Evolutionary conservation across 2,797 vertebrate genomes (phyloP).

Genomic region (Salmo trutta): DNA sequence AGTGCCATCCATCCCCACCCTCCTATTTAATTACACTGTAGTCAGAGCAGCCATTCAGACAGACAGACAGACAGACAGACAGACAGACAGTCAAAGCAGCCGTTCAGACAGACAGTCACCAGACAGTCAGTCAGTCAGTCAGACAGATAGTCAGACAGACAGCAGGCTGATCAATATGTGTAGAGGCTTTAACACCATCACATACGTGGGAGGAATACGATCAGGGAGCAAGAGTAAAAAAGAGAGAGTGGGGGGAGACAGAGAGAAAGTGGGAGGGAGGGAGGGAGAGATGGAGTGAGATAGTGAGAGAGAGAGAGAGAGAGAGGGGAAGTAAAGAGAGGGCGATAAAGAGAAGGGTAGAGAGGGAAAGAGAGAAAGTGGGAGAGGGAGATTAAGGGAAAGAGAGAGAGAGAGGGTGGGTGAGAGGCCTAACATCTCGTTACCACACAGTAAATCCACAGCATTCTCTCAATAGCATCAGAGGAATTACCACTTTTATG

Average conservation of each 20-base stretch:
- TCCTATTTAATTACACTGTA: constrained; percentile 66
- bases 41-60: constrained; percentile 46
- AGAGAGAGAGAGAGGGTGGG: constrained; percentile 7
- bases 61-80: no score
- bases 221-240: constrained; percentile 1
- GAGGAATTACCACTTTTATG: constrained; percentile 2
- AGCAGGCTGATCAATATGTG: constrained; percentile 60
- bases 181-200: constrained; percentile 46
- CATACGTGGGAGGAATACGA: constrained; percentile 41
- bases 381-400: not conserved
- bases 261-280: constrained; percentile 11
- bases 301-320: not conserved
- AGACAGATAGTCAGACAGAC: constrained; percentile 7
- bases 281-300: not conserved
- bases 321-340: not conserved
- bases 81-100: constrained; percentile 15
- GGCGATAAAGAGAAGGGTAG: not conserved
- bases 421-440: not conserved
- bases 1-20: constrained; percentile 32
- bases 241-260: not conserved
- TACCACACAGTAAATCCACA: not conserved
- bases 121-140: not conserved
- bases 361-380: not conserved
- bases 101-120: constrained; percentile 33
- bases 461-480: not conserved